Conservation (phyloP, 2,888 invertebrate genomes). For the Coenonympha arcania region DNA sequence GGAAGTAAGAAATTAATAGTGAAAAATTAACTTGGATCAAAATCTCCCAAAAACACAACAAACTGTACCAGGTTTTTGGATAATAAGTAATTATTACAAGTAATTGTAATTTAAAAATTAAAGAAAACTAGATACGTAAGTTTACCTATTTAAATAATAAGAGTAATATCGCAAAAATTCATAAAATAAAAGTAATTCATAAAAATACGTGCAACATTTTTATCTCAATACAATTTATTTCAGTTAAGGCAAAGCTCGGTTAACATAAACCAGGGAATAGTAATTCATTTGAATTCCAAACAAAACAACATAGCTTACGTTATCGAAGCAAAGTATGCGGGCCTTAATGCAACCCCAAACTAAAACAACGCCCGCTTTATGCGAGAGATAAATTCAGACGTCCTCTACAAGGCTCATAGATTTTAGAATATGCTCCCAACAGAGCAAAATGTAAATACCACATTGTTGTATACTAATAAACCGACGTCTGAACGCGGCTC, state of each 20-base stretch:
- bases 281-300: constrained; percentile 1
- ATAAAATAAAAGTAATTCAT: too few relatives aligned
- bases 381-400: constrained; percentile 18
- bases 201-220: too few relatives aligned
- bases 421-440: constrained; percentile 24
- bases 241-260: not conserved
- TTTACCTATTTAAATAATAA: too few relatives aligned
- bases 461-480: constrained; percentile 24
- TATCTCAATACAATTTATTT: not conserved
- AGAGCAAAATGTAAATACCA: constrained; percentile 28
- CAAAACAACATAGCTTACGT: constrained; percentile 5
- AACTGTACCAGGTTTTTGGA: too few relatives aligned
- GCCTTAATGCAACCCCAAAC: constrained; percentile 6
- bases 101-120: too few relatives aligned
- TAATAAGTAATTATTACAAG: too few relatives aligned
- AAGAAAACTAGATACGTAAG: too few relatives aligned
- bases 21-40: too few relatives aligned
- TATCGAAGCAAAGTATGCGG: constrained; percentile 5
- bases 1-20: too few relatives aligned
- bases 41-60: too few relatives aligned
- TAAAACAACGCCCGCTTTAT: constrained; percentile 14
- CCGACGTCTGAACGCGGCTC: not conserved
- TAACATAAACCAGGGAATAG: not conserved
- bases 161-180: too few relatives aligned
- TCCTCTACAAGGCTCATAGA: constrained; percentile 19